Evolutionary conservation across 1,140 invertebrate genomes (phyloP).

Genomic region (Scaptomyza pallida): DNA sequence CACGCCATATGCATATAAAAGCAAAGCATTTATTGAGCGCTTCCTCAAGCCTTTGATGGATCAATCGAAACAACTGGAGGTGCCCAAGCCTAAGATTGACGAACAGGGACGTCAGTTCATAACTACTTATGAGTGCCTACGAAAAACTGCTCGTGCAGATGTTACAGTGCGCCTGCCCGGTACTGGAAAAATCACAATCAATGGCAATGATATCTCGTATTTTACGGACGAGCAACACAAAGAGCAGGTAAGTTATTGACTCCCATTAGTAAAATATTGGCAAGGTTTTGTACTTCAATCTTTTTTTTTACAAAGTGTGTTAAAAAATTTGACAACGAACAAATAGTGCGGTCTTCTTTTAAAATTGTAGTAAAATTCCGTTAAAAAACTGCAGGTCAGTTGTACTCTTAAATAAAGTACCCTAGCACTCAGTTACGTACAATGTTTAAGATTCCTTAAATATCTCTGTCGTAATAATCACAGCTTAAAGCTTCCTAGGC

Average conservation of each 20-base stretch:
- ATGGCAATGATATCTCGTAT: conserved; percentile 91
- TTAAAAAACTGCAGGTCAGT: too few species aligned
- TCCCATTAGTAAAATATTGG: too few species aligned
- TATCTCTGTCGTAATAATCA: too few species aligned
- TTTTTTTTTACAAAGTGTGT: too few species aligned
- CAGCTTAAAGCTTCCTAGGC: too few species aligned
- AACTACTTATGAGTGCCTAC: conserved; percentile 88
- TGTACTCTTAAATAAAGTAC: too few species aligned
- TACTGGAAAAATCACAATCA: conserved; percentile 92
- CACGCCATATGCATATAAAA: conserved; percentile 89
- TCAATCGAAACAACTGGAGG: conserved; percentile 85
- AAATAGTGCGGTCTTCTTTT: too few species aligned
- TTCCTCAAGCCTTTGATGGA: conserved; percentile 86
- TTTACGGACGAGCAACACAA: conserved; percentile 88
- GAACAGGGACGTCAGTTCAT: conserved; percentile 88
- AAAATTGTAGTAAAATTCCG: too few species aligned
- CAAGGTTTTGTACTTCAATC: too few species aligned
- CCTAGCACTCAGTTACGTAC: too few species aligned
- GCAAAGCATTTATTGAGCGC: conserved; percentile 89
- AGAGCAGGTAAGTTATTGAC: conserved; percentile 88
- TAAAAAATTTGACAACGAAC: too few species aligned
- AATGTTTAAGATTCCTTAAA: too few species aligned
- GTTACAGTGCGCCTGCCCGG: conserved; percentile 90
- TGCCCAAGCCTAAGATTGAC: conserved; percentile 88
- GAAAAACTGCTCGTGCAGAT: conserved; percentile 89